These are phyloP conservation scores for Alosa alosa DNA, from an alignment of 2,113 vertebrate species.

Conservation along the genomic window DNA sequence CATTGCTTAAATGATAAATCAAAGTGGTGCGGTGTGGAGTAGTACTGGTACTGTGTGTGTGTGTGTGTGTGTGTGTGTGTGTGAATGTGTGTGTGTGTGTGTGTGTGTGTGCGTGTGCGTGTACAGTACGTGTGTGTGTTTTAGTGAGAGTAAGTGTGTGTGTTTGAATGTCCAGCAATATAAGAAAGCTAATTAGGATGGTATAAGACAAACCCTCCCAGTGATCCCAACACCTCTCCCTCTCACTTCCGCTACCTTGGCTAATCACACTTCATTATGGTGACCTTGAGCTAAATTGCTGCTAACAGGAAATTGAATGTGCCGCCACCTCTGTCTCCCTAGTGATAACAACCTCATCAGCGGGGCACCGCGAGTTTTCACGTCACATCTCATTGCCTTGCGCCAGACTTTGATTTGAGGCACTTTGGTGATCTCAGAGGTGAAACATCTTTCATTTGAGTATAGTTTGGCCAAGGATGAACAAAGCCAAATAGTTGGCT, in stretches of 20 bases:
- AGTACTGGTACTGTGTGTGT: neutral
- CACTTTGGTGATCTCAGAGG: neutral
- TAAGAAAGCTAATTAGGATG: neutral
- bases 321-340: neutral
- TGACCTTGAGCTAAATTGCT: slow-evolving; percentile 13
- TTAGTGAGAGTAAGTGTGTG: neutral
- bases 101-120: neutral
- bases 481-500: neutral
- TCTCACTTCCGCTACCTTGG: slow-evolving; percentile 19
- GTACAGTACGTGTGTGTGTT: neutral
- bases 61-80: slow-evolving; percentile 8
- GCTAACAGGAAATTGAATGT: slow-evolving; percentile 29
- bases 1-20: neutral
- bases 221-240: slow-evolving; percentile 26
- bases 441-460: neutral
- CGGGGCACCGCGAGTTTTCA: neutral
- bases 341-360: slow-evolving; percentile 8
- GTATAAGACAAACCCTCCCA: slow-evolving; percentile 17
- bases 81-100: slow-evolving; percentile 8
- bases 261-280: slow-evolving; percentile 39
- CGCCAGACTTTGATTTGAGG: neutral
- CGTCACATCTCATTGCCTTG: neutral
- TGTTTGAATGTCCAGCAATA: neutral
- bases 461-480: neutral
- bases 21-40: neutral